Conservation (phyloP, 2,113 vertebrate species). For the Malurus alboscapulatus region DNA sequence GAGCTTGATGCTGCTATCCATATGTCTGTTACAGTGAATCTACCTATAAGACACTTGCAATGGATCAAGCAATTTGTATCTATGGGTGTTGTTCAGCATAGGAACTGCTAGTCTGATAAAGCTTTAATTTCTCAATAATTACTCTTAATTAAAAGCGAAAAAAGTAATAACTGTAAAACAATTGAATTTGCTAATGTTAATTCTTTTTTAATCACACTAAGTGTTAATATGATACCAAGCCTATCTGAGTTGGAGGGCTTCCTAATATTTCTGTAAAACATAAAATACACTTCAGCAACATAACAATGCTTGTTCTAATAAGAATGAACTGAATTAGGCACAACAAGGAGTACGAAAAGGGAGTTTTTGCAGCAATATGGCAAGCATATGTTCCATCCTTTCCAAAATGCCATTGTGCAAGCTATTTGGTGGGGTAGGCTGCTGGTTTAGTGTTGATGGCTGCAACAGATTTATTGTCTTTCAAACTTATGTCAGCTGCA, state of each 20-base stretch:
- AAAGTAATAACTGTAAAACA: neutral
- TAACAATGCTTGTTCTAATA: neutral
- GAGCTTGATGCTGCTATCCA: neutral
- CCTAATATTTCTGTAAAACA: neutral
- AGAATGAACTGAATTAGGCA: neutral
- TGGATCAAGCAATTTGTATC: neutral
- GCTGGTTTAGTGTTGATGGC: constrained; percentile 24
- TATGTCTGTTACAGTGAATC: neutral
- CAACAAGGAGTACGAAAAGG: neutral
- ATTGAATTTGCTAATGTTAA: neutral
- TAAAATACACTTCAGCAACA: neutral
- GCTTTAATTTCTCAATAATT: neutral
- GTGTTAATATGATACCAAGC: neutral
- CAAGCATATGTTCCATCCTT: neutral
- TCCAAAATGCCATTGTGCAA: constrained; percentile 32
- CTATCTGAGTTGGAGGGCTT: neutral
- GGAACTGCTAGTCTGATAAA: neutral
- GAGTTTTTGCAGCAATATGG: neutral
- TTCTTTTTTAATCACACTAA: neutral
- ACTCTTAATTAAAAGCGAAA: neutral
- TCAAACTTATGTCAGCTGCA: constrained; percentile 44
- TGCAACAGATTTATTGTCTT: constrained; percentile 33
- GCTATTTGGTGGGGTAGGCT: neutral
- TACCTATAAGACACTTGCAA: neutral
- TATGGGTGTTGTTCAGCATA: neutral